phyloP scores from a whole-genome alignment of 2,113 vertebrate genomes.

The Megaceryle torquata region DNA sequence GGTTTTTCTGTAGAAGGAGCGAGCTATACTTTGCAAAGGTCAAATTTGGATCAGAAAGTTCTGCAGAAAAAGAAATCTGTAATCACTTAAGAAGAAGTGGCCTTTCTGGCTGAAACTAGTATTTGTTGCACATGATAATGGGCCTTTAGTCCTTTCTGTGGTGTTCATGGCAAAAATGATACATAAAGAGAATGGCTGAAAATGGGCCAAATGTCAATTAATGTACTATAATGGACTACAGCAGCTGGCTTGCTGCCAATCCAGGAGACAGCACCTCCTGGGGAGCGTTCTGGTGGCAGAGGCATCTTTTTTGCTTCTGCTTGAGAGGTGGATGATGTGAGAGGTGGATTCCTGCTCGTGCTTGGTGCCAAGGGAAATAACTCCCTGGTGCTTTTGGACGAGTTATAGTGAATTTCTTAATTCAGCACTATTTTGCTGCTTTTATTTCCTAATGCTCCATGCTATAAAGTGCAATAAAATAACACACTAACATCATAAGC shows the following conservation, averaged over 20 bases:
- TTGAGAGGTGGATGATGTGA: no score
- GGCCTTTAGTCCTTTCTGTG: neutral
- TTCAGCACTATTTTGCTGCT: neutral
- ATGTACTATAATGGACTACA: neutral
- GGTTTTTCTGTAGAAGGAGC: neutral
- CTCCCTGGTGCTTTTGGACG: neutral
- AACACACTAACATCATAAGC: neutral
- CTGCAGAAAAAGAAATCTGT: neutral
- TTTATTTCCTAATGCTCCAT: accelerated
- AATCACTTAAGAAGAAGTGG: neutral
- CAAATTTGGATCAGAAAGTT: neutral
- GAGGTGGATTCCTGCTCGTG: neutral
- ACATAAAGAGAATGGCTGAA: neutral
- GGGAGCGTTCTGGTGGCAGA: accelerated
- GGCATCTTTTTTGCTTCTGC: neutral
- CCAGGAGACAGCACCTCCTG: neutral
- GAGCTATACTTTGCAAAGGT: neutral
- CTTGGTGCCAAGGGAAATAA: accelerated
- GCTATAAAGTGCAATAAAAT: neutral
- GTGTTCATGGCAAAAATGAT: neutral
- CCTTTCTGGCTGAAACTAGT: neutral
- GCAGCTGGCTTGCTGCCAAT: accelerated
- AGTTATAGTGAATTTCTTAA: neutral
- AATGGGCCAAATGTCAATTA: neutral
- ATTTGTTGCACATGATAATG: neutral